Evolutionary conservation across 2,797 vertebrate species (phyloP), one percentile per base, ranked within the genome.

Genomic region (Clamator glandarius): DNA sequence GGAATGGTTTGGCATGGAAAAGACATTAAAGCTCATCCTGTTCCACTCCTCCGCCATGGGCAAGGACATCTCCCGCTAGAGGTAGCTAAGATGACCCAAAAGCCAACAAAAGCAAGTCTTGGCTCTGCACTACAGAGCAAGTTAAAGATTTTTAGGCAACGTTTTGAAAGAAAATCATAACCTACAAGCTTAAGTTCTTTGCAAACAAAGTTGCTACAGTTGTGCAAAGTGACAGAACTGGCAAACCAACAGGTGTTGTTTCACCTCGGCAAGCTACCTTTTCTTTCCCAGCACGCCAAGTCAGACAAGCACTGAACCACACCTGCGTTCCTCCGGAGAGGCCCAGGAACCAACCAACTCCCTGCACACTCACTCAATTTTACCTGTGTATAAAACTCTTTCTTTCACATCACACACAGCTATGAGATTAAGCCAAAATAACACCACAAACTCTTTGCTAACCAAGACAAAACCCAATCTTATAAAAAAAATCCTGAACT

Each of bases 111-210:
- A 3, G 4, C 7, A 39, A 48, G 16, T 33, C 55, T 18, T 23
- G 25, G 42, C 16, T 62, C 28, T 31, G 2, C 3, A 8, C 4
- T 52, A 50, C 28, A 51, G 10, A 48, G 10, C 0, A 0, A 50
- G 5, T 58, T 5, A 1, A 9, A 70, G 1, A 29, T 15, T 46
- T 55, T 19, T 28, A 36, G 33, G 35, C 1, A 9, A 3, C 7
- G 18, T 31, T 68, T 46, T 35, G 25, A 67, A 67, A 33, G 9
- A 50, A 52, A 59, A 39, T 39, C 39, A 39, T 11, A 73, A 57
- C 7, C 23, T 25, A 15, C 21, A 52, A 44, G 13, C 35, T 72
- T 48, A 36, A 54, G 15, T 36, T 33, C 2, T 35, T 54, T 26
- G 39, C 66, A 54, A 51, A 33, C 5, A 2, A 61, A 76, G 8